phyloP scores from a whole-genome alignment of 2,888 invertebrate genomes.

The Scelioninae gen. 1 region DNA sequence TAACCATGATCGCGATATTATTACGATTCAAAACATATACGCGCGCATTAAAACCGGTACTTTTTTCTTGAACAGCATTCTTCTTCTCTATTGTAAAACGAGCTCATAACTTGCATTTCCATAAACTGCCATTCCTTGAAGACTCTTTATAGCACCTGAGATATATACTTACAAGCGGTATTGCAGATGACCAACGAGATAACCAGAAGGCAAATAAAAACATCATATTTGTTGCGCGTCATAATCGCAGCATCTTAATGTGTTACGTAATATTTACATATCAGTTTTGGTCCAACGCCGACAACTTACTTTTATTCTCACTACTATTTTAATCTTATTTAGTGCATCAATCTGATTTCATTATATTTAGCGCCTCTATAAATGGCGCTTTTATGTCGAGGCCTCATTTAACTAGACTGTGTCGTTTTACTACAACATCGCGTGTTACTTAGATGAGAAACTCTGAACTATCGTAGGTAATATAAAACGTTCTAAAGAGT shows the following conservation, averaged over 20 bases:
- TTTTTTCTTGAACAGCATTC: conserved; percentile 39
- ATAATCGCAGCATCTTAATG: conserved; percentile 78
- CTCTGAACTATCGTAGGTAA: conserved; percentile 75
- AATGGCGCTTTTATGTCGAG: not conserved
- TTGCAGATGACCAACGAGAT: conserved; percentile 75
- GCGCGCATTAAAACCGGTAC: conserved; percentile 60
- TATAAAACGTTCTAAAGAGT: conserved; percentile 75
- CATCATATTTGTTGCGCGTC: conserved; percentile 77
- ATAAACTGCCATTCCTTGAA: conserved; percentile 68
- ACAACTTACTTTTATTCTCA: conserved; percentile 20
- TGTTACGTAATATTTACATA: conserved; percentile 77
- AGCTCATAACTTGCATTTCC: conserved; percentile 48
- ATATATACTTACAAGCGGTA: conserved; percentile 47
- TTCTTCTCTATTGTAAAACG: conserved; percentile 46
- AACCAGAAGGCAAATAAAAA: conserved; percentile 77
- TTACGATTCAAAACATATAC: conserved; percentile 48
- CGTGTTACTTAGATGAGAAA: conserved; percentile 72
- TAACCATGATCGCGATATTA: conserved; percentile 23
- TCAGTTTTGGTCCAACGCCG: conserved; percentile 69
- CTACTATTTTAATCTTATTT: too few species aligned
- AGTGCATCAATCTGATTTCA: not conserved
- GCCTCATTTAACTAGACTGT: conserved; percentile 8
- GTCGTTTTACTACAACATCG: conserved; percentile 46
- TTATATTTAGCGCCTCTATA: conserved; percentile 9
- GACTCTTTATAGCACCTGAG: conserved; percentile 69